Base-by-base conservation (phyloP, 1,140 invertebrate genomes). In the Andrena cerasifolii region DNA sequence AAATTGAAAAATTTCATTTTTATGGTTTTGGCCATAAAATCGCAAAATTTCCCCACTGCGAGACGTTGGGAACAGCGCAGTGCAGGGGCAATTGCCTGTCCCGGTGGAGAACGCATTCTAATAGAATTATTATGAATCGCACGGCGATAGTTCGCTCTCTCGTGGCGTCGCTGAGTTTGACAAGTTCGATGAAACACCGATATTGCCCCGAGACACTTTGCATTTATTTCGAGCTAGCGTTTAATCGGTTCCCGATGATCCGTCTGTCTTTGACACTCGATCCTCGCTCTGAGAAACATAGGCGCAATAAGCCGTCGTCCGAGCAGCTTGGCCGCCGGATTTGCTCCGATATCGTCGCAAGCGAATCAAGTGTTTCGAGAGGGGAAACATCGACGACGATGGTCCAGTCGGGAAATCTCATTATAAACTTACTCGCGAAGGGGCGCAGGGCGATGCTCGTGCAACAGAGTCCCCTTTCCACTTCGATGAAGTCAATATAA, bases 101-200 rank as follows among this genome's bases (percentile, higher is more conserved):
- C 40, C 54, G 26, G 5, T 24, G 4, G 43, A 54, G 53, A 62
- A 53, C 45, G 65, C 47, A n/a, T 36, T 40, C 24, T 80, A 74
- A 80, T 73, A 59, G 36, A 45, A 71, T 82, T 82, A 61, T 83
- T 67, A 71, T 78, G 76, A 81, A 62, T 80, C 16, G 36, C 18
- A 24, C 54, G n/a, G 40, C 26, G 33, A 79, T 36, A 26, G 16
- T 54, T 36, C 21, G 54, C 21, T 18, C 24, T 40, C 53, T 31
- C 6, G 47, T 51, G 8, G 16, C 53, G 24, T 54, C 3, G 14
- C 12, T 8, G 26, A 51, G 21, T 24, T 26, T 26, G 54, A 31
- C 28, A n/a, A 61, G 68, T 47, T 18, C 14, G n/a, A 5, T 21
- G 40, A 51, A 72, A 51, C 28, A 24, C 14, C 21, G 56, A 72